Base-by-base conservation (phyloP, 30 jellyfish, hydroid and myxozoan genomes). In the Chrysaora quinquecirrha region DNA sequence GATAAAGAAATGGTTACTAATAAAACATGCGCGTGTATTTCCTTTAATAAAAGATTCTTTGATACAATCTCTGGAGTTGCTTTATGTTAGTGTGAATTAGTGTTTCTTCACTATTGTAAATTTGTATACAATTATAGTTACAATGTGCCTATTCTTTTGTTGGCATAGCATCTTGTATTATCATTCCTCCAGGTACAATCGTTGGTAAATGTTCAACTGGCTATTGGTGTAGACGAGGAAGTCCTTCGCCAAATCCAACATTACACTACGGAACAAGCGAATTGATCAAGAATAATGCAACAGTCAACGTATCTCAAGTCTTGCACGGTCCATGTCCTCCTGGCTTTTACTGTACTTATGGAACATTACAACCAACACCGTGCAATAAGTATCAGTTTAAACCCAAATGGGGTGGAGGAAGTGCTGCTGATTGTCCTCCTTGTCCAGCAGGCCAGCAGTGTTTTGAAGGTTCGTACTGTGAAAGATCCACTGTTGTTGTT, bases 291-390 rank as follows among this genome's bases (percentile, higher is more conserved):
- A 48, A 43, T 22, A 77, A 83, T 34, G 20, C 64, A 54, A 54
- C 95, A 0, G 16, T 49, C 86, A 83, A 48, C 34, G 27, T 62
- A 11, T 82, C 93, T 46, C 85, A 27, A 50, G 33, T 85, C 31
- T 49, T 65, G 49, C 96, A 85, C 56, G 98, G 98, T 2, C 99
- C 99, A 6, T 95, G 99, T 48, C 99, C 99, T 3, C 99, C 97
- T 30, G 99, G 99, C 32, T 43, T 32, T 43, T 95, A 77, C 90
- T 95, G 97, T 34, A 95, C 97, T 7, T 20, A 50, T 50, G 95
- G 93, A 32, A 66, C 96, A 3, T 30, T 65, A 3, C 52, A 31
- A 9, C 99, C 99, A 0, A 76, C 74, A 43, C 75, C 90, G 3
- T 95, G 99, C 50, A 93, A 97, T 12, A 85, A 84, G 69, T 83